A percentile compares a stretch with the other conserved stretches of the same genome.
Evolutionary conservation across 1,140 invertebrate species (phyloP).

Genomic region (Ips typographus): DNA sequence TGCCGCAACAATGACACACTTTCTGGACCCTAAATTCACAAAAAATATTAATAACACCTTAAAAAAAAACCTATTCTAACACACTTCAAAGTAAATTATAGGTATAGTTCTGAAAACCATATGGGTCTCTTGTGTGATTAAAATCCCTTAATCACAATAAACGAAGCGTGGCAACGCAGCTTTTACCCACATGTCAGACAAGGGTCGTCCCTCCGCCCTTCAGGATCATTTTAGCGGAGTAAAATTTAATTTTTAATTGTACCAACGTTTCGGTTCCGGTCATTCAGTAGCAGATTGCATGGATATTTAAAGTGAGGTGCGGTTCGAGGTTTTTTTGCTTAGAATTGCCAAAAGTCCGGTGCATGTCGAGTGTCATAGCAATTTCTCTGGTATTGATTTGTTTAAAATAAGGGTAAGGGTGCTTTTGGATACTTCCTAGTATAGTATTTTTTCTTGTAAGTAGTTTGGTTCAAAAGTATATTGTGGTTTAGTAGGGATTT

Average conservation of each 20-base stretch:
- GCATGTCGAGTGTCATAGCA: not conserved
- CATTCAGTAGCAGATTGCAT: not conserved
- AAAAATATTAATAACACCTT: too few relatives aligned
- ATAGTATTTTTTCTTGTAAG: too few relatives aligned
- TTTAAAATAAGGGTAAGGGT: slow-evolving; percentile 11
- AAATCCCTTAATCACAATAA: too few relatives aligned
- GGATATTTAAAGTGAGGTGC: not conserved
- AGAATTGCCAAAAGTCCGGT: not conserved
- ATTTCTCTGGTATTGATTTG: slow-evolving; percentile 14
- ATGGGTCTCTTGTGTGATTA: too few relatives aligned
- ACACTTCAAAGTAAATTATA: too few relatives aligned
- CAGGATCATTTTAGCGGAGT: not conserved
- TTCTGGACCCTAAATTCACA: too few relatives aligned
- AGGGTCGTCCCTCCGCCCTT: slow-evolving; percentile 15
- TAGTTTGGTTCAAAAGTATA: too few relatives aligned
- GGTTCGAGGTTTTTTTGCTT: not conserved
- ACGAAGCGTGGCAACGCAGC: slow-evolving; percentile 3
- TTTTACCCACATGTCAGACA: slow-evolving; percentile 4
- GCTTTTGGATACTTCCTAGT: too few relatives aligned
- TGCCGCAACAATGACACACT: too few relatives aligned
- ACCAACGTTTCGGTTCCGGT: not conserved
- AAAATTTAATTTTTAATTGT: slow-evolving; percentile 14
- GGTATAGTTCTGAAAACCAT: too few relatives aligned
- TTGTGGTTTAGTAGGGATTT: too few relatives aligned
- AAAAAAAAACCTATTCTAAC: too few relatives aligned